Evolutionary conservation across 1,140 invertebrate species (phyloP), one percentile per base, ranked within the genome.

Genomic region (Diploscapter pachys): DNA sequence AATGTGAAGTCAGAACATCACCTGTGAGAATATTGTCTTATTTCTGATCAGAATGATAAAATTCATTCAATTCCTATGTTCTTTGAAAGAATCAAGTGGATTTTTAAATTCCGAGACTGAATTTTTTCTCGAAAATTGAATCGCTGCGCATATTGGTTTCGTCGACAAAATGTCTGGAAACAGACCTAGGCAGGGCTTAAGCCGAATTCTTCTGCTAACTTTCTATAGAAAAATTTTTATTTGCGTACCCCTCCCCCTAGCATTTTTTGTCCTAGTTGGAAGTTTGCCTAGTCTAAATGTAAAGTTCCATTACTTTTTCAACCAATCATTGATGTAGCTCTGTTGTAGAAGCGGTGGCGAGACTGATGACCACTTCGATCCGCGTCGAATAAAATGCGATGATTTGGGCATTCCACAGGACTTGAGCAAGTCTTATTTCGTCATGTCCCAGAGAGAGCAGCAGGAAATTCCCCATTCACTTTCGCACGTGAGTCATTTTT

Each of bases 341-440:
- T 9, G 31, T 71, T 71, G 4, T 55, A 72, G 71, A 52, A 48
- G 13, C 11, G 71, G 70, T 57, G 75, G 75, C 54, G 63, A 66
- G 9, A 72, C 70, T 4, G 62, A 72, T 31, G 75, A 76, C 55
- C 75, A 76, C 53, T 71, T 76, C 57, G 75, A 76, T n/a, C 9
- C 68, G 62, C 65, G 52, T 13, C 53, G 67, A 11, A 63, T 69
- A 13, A 64, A 64, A 48, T 71, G 31, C 50, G 75, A 76, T 67
- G 62, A 66, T 31, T 48, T 76, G 8, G 75, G 75, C 0, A 76
- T 76, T 72, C 75, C 75, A 6, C 75, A 76, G 56, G 75, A 76
- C 51, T 52, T 72, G n/a, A 72, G 71, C 51, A 64, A 62, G 9
- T 50, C 61, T 5, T 72, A 72, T 51, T 62, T 72, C 50, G 61